phyloP scores from a whole-genome alignment of 2,888 invertebrate genomes.

The Rhopalosiphum nymphaeae region DNA sequence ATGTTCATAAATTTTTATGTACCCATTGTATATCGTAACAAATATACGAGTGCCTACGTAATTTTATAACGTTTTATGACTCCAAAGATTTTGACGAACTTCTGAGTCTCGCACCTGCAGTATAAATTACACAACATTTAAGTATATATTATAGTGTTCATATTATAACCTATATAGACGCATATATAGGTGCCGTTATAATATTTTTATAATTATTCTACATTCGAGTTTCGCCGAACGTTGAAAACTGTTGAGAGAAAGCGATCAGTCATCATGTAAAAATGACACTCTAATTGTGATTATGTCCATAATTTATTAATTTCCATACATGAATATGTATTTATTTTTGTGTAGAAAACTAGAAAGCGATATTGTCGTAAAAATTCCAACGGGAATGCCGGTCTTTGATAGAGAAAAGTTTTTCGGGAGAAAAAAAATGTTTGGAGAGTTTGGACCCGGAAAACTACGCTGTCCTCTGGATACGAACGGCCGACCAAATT shows the following conservation, averaged over 20 bases:
- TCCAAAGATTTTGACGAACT: not conserved
- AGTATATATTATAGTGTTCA: not conserved
- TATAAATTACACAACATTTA: not conserved
- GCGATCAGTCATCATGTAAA: not conserved
- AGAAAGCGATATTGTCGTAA: not conserved
- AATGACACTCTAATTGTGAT: not conserved
- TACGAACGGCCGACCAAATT: not conserved
- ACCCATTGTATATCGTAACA: not conserved
- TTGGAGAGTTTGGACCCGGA: not conserved
- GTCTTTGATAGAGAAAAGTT: not conserved
- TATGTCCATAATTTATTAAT: not conserved
- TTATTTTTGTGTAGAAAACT: not conserved
- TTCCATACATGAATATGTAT: not conserved
- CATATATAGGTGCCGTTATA: not conserved
- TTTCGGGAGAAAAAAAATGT: not conserved
- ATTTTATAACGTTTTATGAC: slow-evolving; percentile 3
- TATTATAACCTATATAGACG: not conserved
- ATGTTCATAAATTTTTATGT: not conserved
- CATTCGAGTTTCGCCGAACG: not conserved
- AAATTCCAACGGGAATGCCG: not conserved
- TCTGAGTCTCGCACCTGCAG: not conserved
- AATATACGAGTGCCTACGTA: not conserved
- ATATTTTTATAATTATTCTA: not conserved
- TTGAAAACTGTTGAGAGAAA: not conserved
- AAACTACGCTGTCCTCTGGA: not conserved